Base-by-base conservation (phyloP, 2,888 invertebrate species). In the Dione vanillae region DNA sequence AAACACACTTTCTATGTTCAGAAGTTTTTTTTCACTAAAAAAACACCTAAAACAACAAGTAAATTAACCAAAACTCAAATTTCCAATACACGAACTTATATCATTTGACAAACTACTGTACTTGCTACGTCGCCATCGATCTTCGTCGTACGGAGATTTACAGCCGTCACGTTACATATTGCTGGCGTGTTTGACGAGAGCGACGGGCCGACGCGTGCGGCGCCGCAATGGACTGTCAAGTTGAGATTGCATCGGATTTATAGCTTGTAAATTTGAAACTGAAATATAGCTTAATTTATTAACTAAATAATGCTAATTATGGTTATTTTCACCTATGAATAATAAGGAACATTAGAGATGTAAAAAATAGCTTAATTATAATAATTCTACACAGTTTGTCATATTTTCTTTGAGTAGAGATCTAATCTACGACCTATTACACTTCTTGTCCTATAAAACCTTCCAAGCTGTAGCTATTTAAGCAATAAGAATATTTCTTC, bases 71-170 rank as follows among this genome's bases (percentile, higher is more conserved):
- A 37, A 37, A 54, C 10, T 16, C 37, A 37, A 49, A 37, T 37
- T 10, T 16, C 43, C 43, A 41, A 43, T 43, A 61, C 41, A 43
- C 43, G 43, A 61, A 43, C 59, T 59, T 43, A 59, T 59, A 61
- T 61, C 43, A 14, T 61, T 43, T 62, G 65, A 72, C 58, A 68
- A 66, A 71, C 62, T 54, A 19, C 19, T 16, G 19, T 19, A 71
- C 65, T 64, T 64, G 66, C 54, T 49, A 65, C 69, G 71, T 69
- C 71, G 43, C 71, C 65, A 71, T 71, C 71, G 69, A 86, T 89
- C 88, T 89, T 85, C 84, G 84, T 88, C 83, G 78, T 74, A 72
- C 66, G 71, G 83, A 82, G 88, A 90, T 90, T 89, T 89, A 90
- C 85, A 84, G 82, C 71, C 78, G 83, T 83, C 84, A 80, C 79